phyloP scores from a whole-genome alignment of 2,888 invertebrate genomes.

The Anorthoa munda region DNA sequence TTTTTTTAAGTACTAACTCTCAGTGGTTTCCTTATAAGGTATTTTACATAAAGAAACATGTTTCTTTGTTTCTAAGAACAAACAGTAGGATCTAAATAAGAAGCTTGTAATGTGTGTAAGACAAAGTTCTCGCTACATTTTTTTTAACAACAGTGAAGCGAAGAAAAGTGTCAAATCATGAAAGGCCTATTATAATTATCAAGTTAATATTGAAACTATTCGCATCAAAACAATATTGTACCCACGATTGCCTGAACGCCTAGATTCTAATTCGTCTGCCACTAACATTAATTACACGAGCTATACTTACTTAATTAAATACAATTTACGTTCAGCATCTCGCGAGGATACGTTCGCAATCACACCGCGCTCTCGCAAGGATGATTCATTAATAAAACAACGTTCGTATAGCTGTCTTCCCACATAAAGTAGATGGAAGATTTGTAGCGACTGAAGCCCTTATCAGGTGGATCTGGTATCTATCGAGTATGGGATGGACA shows the following conservation, averaged over 20 bases:
- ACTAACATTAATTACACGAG: conserved; percentile 2
- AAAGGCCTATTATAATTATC: neutral
- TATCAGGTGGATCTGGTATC: conserved; percentile 78
- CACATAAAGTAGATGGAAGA: conserved; percentile 69
- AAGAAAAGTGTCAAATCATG: neutral
- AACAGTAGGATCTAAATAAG: neutral
- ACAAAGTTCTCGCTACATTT: neutral
- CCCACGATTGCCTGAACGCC: neutral
- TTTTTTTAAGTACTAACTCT: conserved; percentile 3
- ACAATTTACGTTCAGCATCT: conserved; percentile 40
- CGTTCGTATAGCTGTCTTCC: conserved; percentile 68
- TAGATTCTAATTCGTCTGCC: conserved; percentile 25
- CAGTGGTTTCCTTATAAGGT: conserved; percentile 6
- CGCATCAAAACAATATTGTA: conserved; percentile 6
- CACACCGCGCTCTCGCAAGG: conserved; percentile 65
- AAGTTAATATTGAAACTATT: conserved; percentile 16
- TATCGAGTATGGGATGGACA: conserved; percentile 73
- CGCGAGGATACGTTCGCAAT: conserved; percentile 65
- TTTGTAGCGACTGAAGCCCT: conserved; percentile 72
- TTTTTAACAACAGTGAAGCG: neutral
- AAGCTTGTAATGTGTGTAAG: neutral
- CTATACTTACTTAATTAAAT: conserved; percentile 16
- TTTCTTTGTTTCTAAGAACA: neutral
- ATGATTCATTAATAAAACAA: conserved; percentile 76
- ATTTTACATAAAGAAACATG: conserved; percentile 6